A percentile compares a stretch with the other conserved stretches of the same genome.
These are phyloP conservation scores for Ptiloglossa arizonensis DNA, from an alignment of 1,140 invertebrate genomes.

Conservation along the genomic window DNA sequence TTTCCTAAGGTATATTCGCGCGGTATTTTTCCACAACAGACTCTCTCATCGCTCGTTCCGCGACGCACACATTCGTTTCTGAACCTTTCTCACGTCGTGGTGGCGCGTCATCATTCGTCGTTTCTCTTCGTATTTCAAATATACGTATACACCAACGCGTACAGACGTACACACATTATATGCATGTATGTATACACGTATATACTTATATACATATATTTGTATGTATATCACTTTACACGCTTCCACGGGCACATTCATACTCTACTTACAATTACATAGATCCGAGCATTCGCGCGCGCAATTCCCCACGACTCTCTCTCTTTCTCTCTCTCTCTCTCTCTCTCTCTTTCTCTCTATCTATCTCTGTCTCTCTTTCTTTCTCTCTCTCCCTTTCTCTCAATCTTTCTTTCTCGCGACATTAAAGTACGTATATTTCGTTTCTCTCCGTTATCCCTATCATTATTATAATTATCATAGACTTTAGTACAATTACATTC, in stretches of 20 bases:
- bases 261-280: slow-evolving; percentile 41
- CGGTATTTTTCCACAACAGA: slow-evolving; percentile 30
- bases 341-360: no score
- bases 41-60: slow-evolving; percentile 4
- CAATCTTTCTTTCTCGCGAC: neutral
- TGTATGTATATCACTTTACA: slow-evolving; percentile 40
- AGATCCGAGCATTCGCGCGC: slow-evolving; percentile 4
- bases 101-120: slow-evolving; percentile 15
- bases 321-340: no score
- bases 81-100: slow-evolving; percentile 26
- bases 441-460: slow-evolving; percentile 17
- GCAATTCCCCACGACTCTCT: neutral
- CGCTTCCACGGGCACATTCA: slow-evolving; percentile 16
- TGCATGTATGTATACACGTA: slow-evolving; percentile 28
- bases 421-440: slow-evolving; percentile 40
- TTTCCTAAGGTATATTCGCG: slow-evolving; percentile 63
- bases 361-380: no score
- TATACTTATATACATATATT: slow-evolving; percentile 32
- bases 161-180: slow-evolving; percentile 36
- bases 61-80: slow-evolving; percentile 35
- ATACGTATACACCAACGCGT: no score
- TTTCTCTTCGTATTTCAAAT: slow-evolving; percentile 35
- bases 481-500: slow-evolving; percentile 79
- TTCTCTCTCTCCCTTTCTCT: no score
- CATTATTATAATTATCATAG: slow-evolving; percentile 55